Evolutionary conservation across 2,888 invertebrate genomes (phyloP).

Genomic region (Ypsolopha scabrella): DNA sequence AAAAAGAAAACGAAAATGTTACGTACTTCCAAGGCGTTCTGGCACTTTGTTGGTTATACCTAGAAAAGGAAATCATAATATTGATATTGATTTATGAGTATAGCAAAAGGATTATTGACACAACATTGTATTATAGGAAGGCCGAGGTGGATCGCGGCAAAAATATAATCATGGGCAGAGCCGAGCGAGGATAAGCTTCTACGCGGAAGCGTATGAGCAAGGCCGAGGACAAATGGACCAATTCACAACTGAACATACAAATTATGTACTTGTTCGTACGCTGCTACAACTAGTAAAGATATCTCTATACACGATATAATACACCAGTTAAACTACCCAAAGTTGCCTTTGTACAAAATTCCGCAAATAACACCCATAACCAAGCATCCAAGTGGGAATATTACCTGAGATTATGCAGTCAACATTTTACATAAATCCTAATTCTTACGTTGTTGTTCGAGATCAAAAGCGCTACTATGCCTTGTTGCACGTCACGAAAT

Average conservation of each 20-base stretch:
- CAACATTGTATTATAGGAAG: slow-evolving; percentile 26
- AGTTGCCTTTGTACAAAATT: too few species aligned
- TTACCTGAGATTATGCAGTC: too few species aligned
- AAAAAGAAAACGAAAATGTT: slow-evolving; percentile 25
- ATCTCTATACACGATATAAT: too few species aligned
- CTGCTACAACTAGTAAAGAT: too few species aligned
- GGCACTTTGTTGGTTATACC: slow-evolving; percentile 68
- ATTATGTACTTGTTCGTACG: not conserved
- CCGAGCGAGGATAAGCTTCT: slow-evolving; percentile 60
- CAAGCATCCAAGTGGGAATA: too few species aligned
- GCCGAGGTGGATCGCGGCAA: slow-evolving; percentile 55
- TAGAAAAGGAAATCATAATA: slow-evolving; percentile 57
- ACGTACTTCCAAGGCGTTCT: slow-evolving; percentile 68
- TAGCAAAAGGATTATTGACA: not conserved
- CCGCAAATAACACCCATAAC: too few species aligned
- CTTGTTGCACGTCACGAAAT: too few species aligned
- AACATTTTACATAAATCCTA: too few species aligned
- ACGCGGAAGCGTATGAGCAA: slow-evolving; percentile 61
- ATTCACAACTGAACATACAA: slow-evolving; percentile 36
- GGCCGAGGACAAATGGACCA: slow-evolving; percentile 60
- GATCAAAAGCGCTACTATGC: too few species aligned
- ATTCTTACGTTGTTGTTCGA: too few species aligned
- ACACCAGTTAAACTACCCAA: too few species aligned
- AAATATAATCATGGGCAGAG: slow-evolving; percentile 59
- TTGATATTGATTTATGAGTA: slow-evolving; percentile 18